These are phyloP conservation scores for Poeciliopsis retropinna DNA, from an alignment of 2,113 vertebrate species.

Conservation along the genomic window DNA sequence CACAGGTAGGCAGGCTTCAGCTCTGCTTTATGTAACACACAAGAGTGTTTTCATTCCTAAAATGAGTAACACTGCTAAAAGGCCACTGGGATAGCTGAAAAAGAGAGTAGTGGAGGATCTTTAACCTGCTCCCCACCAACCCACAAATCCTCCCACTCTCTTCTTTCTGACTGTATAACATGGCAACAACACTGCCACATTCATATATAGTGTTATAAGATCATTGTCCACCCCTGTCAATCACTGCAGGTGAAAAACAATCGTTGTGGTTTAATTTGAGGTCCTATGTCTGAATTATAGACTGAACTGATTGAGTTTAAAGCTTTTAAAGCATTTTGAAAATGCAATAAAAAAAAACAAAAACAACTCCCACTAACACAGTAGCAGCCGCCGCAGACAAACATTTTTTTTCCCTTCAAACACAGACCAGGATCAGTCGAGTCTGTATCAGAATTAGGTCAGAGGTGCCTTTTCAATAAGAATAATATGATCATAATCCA, in stretches of 20 bases:
- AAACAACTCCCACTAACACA: background rate
- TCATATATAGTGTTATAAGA: constrained; percentile 7
- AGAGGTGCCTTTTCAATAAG: background rate
- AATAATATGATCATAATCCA: background rate
- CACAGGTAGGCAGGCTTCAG: constrained; percentile 45
- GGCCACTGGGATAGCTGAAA: constrained; percentile 59
- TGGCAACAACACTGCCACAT: constrained; percentile 9
- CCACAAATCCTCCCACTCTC: constrained; percentile 63
- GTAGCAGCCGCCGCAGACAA: constrained; percentile 8
- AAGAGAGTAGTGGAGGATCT: constrained; percentile 53
- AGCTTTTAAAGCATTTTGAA: constrained; percentile 9
- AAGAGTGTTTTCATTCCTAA: constrained; percentile 61
- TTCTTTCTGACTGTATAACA: constrained; percentile 20
- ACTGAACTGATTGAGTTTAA: background rate
- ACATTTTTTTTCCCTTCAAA: constrained; percentile 10
- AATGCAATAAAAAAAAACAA: background rate
- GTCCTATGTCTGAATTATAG: constrained; percentile 11
- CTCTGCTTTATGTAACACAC: constrained; percentile 67
- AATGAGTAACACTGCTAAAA: constrained; percentile 68
- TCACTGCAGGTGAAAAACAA: constrained; percentile 6
- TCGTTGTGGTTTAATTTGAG: background rate
- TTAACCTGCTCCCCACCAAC: constrained; percentile 65
- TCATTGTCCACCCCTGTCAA: constrained; percentile 20
- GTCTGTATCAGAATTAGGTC: constrained; percentile 16
- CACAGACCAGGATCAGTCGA: background rate